Evolutionary conservation across 1,140 invertebrate species (phyloP).

Genomic region (Drosophila orosa): DNA sequence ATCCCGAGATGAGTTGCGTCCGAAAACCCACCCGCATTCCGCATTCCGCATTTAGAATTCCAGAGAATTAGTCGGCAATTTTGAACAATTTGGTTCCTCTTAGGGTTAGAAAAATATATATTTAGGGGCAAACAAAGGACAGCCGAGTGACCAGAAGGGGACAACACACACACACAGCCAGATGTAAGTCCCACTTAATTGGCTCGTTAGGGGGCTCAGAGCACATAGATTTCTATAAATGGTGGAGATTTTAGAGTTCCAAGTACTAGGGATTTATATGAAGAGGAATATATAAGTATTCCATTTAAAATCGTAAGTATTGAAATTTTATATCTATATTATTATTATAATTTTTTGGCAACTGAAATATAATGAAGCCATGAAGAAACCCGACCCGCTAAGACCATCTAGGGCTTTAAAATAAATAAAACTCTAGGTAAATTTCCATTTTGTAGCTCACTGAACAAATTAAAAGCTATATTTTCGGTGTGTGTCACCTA

Average conservation of each 20-base stretch:
- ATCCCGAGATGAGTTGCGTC: background rate
- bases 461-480: background rate
- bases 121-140: conserved; percentile 32
- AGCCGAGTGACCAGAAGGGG: conserved; percentile 7
- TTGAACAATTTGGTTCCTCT: conserved; percentile 12
- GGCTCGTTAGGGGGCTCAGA: conserved; percentile 18
- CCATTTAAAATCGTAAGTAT: too few relatives aligned
- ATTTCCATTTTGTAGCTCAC: background rate
- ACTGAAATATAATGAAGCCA: background rate
- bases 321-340: too few relatives aligned
- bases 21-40: conserved; percentile 65
- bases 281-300: too few relatives aligned
- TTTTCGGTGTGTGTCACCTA: conserved; percentile 13
- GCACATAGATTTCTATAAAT: background rate
- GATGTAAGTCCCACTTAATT: conserved; percentile 31
- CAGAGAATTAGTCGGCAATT: conserved; percentile 63
- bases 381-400: background rate
- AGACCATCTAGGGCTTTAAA: background rate
- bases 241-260: background rate
- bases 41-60: conserved; percentile 20
- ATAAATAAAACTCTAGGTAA: background rate
- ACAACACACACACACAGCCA: conserved; percentile 4
- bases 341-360: too few relatives aligned
- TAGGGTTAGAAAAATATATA: conserved; percentile 44
- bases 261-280: too few relatives aligned